phyloP scores from a whole-genome alignment of 35 echinoderm and acorn worm genomes.

The Apostichopus japonicus region DNA sequence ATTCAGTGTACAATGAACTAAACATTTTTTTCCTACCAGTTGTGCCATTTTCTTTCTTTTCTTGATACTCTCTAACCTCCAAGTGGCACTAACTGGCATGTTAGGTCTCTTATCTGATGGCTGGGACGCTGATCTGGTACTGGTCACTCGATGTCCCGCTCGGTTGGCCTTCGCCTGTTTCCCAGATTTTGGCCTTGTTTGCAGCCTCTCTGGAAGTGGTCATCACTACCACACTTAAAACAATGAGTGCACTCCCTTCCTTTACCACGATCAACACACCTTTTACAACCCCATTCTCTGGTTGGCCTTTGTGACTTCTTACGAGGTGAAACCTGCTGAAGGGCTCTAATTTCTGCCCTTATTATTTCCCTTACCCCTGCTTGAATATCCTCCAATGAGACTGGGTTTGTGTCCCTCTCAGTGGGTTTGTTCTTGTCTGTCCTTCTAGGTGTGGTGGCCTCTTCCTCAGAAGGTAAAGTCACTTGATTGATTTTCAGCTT shows the following conservation, averaged over 20 bases:
- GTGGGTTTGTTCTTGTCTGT: not conserved
- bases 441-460: not conserved
- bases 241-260: too few relatives aligned
- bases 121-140: conserved; percentile 7
- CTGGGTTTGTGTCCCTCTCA: conserved; percentile 44
- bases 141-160: conserved; percentile 44
- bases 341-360: too few relatives aligned
- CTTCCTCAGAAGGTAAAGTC: not conserved
- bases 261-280: too few relatives aligned
- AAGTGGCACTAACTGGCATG: conserved; percentile 1
- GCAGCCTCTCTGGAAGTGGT: conserved; percentile 67
- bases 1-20: conserved; percentile 50
- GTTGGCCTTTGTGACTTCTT: too few relatives aligned
- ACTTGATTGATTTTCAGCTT: not conserved
- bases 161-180: conserved; percentile 54
- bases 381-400: too few relatives aligned
- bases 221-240: conserved; percentile 71
- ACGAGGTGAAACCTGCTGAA: too few relatives aligned
- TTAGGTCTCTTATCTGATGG: not conserved
- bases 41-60: not conserved
- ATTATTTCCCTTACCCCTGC: too few relatives aligned
- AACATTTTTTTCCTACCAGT: conserved; percentile 58
- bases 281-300: too few relatives aligned
- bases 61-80: conserved; percentile 19
- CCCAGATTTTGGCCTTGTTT: conserved; percentile 12